phyloP scores from a whole-genome alignment of 1,140 invertebrate species.

The Penaeus chinensis region DNA sequence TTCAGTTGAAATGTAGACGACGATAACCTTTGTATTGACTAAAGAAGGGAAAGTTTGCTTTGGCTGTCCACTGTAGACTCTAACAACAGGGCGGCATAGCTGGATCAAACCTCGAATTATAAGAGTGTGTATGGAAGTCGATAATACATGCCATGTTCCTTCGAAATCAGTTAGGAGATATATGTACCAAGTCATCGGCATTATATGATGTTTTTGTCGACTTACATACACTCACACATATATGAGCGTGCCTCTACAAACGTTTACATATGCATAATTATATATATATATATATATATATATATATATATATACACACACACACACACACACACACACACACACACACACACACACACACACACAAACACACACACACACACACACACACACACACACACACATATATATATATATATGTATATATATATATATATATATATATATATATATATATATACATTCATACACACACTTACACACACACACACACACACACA shows the following conservation, averaged over 20 bases:
- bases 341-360: constrained; percentile 11
- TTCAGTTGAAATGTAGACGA: too few species aligned
- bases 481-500: constrained; percentile 31
- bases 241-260: background rate
- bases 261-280: background rate
- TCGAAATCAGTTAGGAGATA: too few species aligned
- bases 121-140: too few species aligned
- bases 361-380: background rate
- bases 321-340: background rate
- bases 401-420: constrained; percentile 32
- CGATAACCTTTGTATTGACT: too few species aligned
- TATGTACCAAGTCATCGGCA: too few species aligned
- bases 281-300: constrained; percentile 19
- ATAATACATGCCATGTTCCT: too few species aligned
- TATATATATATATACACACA: background rate
- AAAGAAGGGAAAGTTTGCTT: too few species aligned
- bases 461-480: background rate
- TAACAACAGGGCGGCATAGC: too few species aligned
- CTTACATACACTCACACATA: too few species aligned
- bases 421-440: constrained; percentile 15
- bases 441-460: constrained; percentile 33
- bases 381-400: constrained; percentile 3
- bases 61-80: too few species aligned
- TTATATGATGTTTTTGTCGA: too few species aligned
- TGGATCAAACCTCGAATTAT: too few species aligned